Base-by-base conservation (phyloP, 2,797 vertebrate genomes). In the Cichlasoma orientale region DNA sequence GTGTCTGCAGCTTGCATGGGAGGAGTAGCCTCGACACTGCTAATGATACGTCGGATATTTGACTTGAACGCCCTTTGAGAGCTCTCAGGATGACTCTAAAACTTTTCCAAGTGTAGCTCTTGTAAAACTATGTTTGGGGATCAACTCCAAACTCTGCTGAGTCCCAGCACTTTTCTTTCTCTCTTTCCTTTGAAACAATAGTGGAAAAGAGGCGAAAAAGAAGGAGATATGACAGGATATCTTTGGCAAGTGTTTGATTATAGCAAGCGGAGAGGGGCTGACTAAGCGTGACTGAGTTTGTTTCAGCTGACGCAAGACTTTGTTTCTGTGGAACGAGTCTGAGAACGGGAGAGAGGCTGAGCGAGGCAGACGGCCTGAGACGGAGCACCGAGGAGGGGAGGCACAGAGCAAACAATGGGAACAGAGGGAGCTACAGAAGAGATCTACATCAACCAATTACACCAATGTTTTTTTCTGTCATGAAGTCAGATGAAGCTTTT, bases 171-270 rank as follows among this genome's bases (percentile, higher is more conserved):
- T 12, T 47, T 66, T 47, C 3, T n/a, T 63, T 44, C 59, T 63
- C 1, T 0, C 8, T 11, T 38, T 7, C 4, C 21, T n/a, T n/a
- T 21, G 3, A 61, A 61, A 50, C 54, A 78, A 41, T 25, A 33
- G 61, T 55, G 14, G 57, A 27, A 68, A 47, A 63, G 73, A 74
- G 38, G 74, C 70, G 74, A 80, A 61, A 14, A 38, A 5, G 66
- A 63, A 10, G 12, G 41, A 25, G 31, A 83, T 75, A 80, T 90
- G 90, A 89, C 88, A 90, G 91, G 70, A 56, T 47, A 69, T 85
- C 88, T 90, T 80, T 71, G 82, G 80, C 77, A 87, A 88, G 89
- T 63, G 69, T 93, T 90, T 91, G 84, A 91, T 90, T 85, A 68
- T 44, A 57, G 75, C 19, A 75, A 84, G 78, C 7, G 50, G 80